Conservation (phyloP, 2,797 vertebrate species). For the Artibeus lituratus region DNA sequence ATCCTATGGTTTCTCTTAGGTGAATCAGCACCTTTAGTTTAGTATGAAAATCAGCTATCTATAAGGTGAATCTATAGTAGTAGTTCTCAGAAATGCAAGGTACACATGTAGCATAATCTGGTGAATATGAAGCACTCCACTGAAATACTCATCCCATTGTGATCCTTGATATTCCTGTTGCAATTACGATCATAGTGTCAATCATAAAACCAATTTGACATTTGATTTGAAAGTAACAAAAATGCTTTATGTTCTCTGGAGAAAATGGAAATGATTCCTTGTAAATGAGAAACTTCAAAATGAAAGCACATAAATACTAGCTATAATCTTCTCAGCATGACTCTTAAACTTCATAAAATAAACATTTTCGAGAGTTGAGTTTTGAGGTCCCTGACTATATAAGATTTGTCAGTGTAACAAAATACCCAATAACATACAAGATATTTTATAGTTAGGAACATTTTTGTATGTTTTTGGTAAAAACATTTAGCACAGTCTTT, state of each 20-base stretch:
- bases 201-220: slow-evolving; percentile 11
- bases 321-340: neutral
- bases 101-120: neutral
- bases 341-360: slow-evolving; percentile 34
- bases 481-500: neutral
- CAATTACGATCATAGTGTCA: neutral
- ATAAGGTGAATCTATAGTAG: slow-evolving; percentile 41
- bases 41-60: slow-evolving; percentile 46
- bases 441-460: neutral
- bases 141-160: slow-evolving; percentile 1
- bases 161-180: neutral
- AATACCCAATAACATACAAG: neutral
- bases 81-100: slow-evolving; percentile 55
- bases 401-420: neutral
- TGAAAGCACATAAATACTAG: neutral
- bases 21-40: slow-evolving; percentile 34
- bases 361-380: neutral
- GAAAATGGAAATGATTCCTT: slow-evolving; percentile 40
- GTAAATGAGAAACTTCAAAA: slow-evolving; percentile 54
- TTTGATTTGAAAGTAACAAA: slow-evolving; percentile 35
- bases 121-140: neutral
- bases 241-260: slow-evolving; percentile 10
- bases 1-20: slow-evolving; percentile 25
- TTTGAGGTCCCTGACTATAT: slow-evolving; percentile 28
- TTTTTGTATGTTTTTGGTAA: neutral